Evolutionary conservation across 2,888 invertebrate genomes (phyloP), one percentile per base, ranked within the genome.

Genomic region (Chydorus sphaericus): DNA sequence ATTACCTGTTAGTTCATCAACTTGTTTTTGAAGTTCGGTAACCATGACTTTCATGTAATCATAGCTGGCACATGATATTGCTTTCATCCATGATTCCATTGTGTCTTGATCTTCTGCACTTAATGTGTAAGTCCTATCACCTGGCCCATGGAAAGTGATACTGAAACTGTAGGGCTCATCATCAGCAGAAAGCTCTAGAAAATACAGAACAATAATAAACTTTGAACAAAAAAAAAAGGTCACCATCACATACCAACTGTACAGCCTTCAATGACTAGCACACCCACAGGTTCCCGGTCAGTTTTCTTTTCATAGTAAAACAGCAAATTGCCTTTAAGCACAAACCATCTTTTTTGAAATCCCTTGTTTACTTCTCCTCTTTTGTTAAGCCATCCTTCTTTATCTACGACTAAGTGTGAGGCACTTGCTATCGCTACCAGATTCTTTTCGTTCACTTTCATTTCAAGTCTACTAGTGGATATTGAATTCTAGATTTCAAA

Each of bases 371-470:
- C 79, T 69, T 93, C 93, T 5, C 87, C 88, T 26, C 86, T 76
- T 74, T 93, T 92, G 63, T 83, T 82, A 31, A 96, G 74, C 76
- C 84, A 91, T n/a, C 92, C 92, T 68, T 93, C 91, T 61, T 85
- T 83, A 69, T 94, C 94, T 39, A 88, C 83, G 11, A 90, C 89
- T 18, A 89, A 85, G 14, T 83, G 79, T 3, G 88, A 87, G 14
- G 58, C 56, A 54, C 82, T 82, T 5, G 93, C 91, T 69, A 90
- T 93, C 28, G 85, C 83, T 62, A 82, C 81, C 65, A 94, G 75
- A 73, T 92, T 92, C 70, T 91, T 93, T 64, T 94, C 94, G 69
- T 94, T 94, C 63, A 94, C 88, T 76, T 92, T 93, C 93, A 94
- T 92, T 59, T 59, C 64, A 20, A 33, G n/a, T n/a, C n/a, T n/a